These are phyloP conservation scores for Molothrus aeneus DNA, from an alignment of 2,797 vertebrate genomes.

Conservation along the genomic window DNA sequence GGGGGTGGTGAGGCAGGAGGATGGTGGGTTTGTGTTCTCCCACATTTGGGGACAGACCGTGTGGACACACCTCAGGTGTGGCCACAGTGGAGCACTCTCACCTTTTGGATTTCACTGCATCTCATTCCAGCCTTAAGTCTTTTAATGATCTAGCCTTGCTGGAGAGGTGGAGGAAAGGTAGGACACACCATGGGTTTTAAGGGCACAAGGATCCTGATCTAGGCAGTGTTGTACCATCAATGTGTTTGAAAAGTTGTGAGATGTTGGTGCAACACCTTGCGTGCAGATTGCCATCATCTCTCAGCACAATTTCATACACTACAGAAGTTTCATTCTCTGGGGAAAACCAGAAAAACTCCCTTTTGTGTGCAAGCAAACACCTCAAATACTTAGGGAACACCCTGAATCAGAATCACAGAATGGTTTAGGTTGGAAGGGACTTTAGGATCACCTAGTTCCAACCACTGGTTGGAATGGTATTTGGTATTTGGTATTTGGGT, in stretches of 20 bases:
- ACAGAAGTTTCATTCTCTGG: neutral
- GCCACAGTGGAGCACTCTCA: neutral
- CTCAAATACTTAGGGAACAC: neutral
- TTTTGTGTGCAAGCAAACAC: neutral
- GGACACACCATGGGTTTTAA: neutral
- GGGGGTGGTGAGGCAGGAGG: accelerated
- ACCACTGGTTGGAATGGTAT: too few species aligned
- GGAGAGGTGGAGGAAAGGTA: neutral
- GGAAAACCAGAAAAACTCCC: neutral
- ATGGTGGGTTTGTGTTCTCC: accelerated
- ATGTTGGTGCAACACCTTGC: accelerated
- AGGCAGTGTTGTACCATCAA: neutral
- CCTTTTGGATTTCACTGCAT: neutral
- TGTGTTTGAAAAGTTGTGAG: neutral
- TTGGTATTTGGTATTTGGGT: neutral
- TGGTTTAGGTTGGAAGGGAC: neutral
- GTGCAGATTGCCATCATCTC: neutral
- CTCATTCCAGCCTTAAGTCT: neutral
- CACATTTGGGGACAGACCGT: accelerated
- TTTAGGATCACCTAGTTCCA: neutral
- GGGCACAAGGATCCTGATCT: neutral
- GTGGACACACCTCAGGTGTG: neutral
- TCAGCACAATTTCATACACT: accelerated
- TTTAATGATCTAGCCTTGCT: neutral
- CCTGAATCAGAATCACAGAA: neutral